phyloP scores from a whole-genome alignment of 2,113 vertebrate species.

The Actinemys pallida region DNA sequence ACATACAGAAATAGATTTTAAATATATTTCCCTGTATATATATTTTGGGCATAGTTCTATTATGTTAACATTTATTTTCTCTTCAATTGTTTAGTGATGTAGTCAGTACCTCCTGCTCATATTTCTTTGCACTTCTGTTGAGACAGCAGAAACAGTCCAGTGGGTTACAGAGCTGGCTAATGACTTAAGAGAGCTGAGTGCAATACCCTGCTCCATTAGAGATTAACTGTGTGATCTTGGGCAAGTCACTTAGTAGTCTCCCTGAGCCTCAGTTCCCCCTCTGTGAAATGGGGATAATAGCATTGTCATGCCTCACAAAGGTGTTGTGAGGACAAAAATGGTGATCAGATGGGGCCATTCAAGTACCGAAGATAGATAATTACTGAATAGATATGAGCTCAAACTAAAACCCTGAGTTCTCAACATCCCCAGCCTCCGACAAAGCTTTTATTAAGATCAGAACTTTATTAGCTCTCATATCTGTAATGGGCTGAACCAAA shows the following conservation, averaged over 20 bases:
- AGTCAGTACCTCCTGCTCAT: neutral
- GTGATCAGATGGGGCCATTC: neutral
- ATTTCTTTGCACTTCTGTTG: neutral
- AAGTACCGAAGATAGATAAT: neutral
- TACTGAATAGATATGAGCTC: neutral
- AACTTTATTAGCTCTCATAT: neutral
- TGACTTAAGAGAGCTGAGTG: neutral
- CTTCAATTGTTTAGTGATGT: neutral
- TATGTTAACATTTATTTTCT: neutral
- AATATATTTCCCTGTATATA: neutral
- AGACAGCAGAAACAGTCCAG: neutral
- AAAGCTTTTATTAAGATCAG: neutral
- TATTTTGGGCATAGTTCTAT: neutral
- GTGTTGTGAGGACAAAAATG: neutral
- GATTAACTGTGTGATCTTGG: neutral
- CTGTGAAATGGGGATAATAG: neutral
- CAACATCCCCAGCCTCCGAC: fast-evolving
- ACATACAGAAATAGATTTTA: neutral
- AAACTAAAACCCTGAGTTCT: neutral
- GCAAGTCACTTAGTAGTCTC: neutral
- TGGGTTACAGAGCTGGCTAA: neutral
- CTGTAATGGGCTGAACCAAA: neutral
- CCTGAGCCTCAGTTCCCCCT: neutral
- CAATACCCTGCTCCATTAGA: neutral
- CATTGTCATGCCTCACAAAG: neutral